Conservation (phyloP, 2,888 invertebrate species). For the Cremastobaeus sp. region DNA sequence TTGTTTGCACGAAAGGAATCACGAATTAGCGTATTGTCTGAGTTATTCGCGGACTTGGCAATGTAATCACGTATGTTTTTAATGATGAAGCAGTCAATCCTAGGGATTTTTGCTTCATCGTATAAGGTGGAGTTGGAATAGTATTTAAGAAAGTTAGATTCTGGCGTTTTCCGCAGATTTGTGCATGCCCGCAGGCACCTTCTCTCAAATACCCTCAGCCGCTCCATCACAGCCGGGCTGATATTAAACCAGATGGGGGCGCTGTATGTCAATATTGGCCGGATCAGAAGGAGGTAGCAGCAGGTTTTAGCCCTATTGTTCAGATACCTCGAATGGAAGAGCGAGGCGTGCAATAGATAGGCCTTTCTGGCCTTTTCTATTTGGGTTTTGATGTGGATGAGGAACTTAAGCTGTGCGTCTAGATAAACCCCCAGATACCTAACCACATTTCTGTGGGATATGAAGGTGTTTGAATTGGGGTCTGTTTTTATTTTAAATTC, state of each 20-base stretch:
- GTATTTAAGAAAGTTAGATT: not conserved
- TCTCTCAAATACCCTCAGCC: not conserved
- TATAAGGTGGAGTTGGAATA: not conserved
- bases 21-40: not conserved
- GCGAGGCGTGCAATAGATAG: not conserved
- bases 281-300: not conserved
- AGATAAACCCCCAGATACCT: not conserved
- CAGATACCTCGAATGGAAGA: not conserved
- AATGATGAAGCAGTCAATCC: not conserved
- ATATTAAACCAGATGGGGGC: not conserved
- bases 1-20: not conserved
- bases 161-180: not conserved
- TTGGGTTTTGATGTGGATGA: not conserved
- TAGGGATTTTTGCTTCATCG: not conserved
- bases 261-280: not conserved
- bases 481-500: not conserved
- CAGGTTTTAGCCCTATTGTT: not conserved
- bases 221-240: not conserved
- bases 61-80: conserved; percentile 6
- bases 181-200: not conserved
- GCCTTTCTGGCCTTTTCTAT: not conserved
- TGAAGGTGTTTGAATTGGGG: not conserved
- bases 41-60: not conserved
- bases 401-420: not conserved
- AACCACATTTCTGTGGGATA: not conserved